Percentiles rank a stretch among this genome's conserved stretches.
Conservation (phyloP, 2,888 invertebrate species). For the Sarcophaga carnaria region DNA sequence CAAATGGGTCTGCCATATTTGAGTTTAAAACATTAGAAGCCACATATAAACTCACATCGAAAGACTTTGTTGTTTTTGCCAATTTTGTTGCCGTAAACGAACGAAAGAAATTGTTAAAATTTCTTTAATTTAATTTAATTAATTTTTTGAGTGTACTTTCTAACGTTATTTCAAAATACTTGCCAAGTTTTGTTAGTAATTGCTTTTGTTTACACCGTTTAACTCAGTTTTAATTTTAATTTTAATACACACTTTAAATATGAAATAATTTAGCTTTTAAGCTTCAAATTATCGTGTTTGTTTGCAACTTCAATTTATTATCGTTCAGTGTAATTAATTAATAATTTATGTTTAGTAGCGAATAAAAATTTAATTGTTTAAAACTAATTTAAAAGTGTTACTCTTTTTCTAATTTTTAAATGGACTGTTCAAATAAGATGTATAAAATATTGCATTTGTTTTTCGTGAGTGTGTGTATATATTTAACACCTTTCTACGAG, state of each 20-base stretch:
- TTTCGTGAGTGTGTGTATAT: no score
- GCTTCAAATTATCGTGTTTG: conserved; percentile 11
- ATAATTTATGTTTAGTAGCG: conserved; percentile 27
- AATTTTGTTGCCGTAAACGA: conserved; percentile 13
- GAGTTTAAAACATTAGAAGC: conserved; percentile 79
- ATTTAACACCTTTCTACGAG: no score
- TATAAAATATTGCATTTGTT: not conserved
- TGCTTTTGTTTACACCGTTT: conserved; percentile 32
- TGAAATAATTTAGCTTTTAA: conserved; percentile 26
- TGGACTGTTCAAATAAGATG: not conserved
- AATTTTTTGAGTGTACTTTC: conserved; percentile 50
- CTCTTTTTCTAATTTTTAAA: not conserved
- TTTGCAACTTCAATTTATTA: conserved; percentile 30
- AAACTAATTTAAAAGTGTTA: conserved; percentile 11
- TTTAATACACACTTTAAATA: conserved; percentile 16
- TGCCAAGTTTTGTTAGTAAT: conserved; percentile 16
- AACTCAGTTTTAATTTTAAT: not conserved
- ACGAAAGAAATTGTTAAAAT: conserved; percentile 21
- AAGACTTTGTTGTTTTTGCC: conserved; percentile 2
- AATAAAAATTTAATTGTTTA: conserved; percentile 42
- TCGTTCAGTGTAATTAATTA: conserved; percentile 52
- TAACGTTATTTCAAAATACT: conserved; percentile 21
- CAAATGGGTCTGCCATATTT: conserved; percentile 87
- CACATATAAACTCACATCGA: not conserved
- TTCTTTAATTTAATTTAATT: conserved; percentile 34